Base-by-base conservation (phyloP, 2,113 vertebrate species). In the Leuciscus idus region DNA sequence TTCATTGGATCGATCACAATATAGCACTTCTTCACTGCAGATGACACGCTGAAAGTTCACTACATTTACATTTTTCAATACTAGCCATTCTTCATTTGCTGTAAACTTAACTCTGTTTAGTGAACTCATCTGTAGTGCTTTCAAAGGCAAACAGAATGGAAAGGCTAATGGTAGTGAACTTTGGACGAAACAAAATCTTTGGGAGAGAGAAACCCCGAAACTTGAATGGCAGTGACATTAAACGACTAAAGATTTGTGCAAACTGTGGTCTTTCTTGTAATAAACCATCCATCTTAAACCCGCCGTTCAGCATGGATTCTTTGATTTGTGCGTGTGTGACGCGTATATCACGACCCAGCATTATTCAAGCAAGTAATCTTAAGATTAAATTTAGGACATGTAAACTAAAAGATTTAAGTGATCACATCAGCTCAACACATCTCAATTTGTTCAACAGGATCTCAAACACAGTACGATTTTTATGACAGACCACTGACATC, bases 101-200 rank as follows among this genome's bases (percentile, higher is more conserved):
- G 66, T 83, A 73, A 83, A 83, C 66, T 3, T 17, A 50, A 33
- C 81, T 50, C 48, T 2, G 9, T 73, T 68, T 77, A 43, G 46
- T 26, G 30, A 72, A 72, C 72, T 66, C n/a, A 21, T n/a, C 28
- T 36, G 17, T 48, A 64, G 59, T 0, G n/a, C 39, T 48, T 82
- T 70, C 81, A 57, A 62, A 83, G 66, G 66, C 66, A 59, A 46
- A 87, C 80, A 66, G 43, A 26, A 70, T 36, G 48, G 28, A 72
- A 83, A 83, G 62, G 81, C 81, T 43, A 39, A 39, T 26, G 78
- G 64, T 84, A n/a, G 68, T 59, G 33, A 84, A 57, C 66, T 83
- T 73, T 83, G 30, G 64, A 83, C 3, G 3, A 73, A 57, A 73
- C 21, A 0, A 39, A 39, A 26, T 55, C 48, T 73, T 72, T 57